Evolutionary conservation across 2,113 vertebrate species (phyloP).

Genomic region (Gavialis gangeticus): DNA sequence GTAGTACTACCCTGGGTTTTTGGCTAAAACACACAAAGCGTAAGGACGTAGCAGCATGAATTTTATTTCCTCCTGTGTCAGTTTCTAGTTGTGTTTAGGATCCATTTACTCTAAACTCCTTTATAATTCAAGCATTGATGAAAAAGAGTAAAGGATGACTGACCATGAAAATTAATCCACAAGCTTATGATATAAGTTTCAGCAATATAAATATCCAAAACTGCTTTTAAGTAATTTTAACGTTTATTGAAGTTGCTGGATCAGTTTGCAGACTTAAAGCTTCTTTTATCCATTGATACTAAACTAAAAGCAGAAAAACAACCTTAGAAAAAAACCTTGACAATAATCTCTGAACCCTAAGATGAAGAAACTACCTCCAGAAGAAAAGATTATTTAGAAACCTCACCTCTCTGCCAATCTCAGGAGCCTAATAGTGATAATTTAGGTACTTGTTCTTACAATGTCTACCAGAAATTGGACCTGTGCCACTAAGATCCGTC

Average conservation of each 20-base stretch:
- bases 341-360: not conserved
- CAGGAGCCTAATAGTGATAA: not conserved
- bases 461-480: not conserved
- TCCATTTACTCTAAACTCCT: not conserved
- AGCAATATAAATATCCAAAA: not conserved
- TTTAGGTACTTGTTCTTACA: not conserved
- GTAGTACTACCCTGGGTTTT: too few species aligned
- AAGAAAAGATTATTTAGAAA: not conserved
- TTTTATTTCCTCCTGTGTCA: not conserved
- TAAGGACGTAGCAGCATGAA: not conserved
- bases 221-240: not conserved
- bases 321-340: not conserved
- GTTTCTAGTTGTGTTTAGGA: not conserved
- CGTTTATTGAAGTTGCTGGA: not conserved
- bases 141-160: not conserved
- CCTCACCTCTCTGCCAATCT: not conserved
- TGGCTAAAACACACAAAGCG: too few species aligned
- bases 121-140: not conserved
- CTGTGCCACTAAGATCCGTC: not conserved
- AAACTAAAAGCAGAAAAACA: not conserved
- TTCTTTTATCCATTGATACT: not conserved
- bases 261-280: not conserved
- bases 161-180: not conserved
- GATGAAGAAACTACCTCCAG: not conserved
- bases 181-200: not conserved